Percentiles rank a stretch among this genome's conserved stretches.
phyloP scores from a whole-genome alignment of 2,888 invertebrate genomes.

The Cheilosia impressa region DNA sequence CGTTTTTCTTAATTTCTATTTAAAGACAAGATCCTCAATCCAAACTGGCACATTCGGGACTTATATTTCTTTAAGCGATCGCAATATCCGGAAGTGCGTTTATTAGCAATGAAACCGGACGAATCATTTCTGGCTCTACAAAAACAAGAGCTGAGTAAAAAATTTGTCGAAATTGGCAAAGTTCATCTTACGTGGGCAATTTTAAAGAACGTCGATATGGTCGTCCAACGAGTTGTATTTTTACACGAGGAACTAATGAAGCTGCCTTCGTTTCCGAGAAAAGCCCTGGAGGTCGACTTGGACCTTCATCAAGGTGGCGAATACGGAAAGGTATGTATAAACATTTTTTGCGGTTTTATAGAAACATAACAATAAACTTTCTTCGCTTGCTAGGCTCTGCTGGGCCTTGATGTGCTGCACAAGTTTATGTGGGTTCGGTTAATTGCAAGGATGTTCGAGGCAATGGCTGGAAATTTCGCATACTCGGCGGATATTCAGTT shows the following conservation, averaged over 20 bases:
- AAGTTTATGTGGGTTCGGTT: constrained; percentile 99
- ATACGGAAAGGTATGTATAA: constrained; percentile 89
- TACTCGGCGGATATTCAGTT: constrained; percentile 98
- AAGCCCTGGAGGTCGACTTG: constrained; percentile 98
- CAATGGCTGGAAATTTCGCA: constrained; percentile 98
- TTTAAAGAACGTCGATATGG: constrained; percentile 95
- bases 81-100: constrained; percentile 97
- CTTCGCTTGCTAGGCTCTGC: constrained; percentile 86
- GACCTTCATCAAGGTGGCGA: constrained; percentile 95
- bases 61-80: constrained; percentile 97
- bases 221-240: constrained; percentile 98
- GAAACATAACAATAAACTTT: not conserved
- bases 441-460: constrained; percentile 98
- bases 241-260: constrained; percentile 99
- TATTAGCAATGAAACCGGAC: constrained; percentile 96
- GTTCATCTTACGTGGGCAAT: constrained; percentile 96
- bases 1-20: constrained; percentile 7
- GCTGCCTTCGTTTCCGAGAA: constrained; percentile 98
- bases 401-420: constrained; percentile 97
- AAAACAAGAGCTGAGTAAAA: constrained; percentile 94
- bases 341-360: not conserved
- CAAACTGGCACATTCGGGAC: constrained; percentile 97
- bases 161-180: constrained; percentile 99
- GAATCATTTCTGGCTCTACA: constrained; percentile 96
- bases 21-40: constrained; percentile 97